These are phyloP conservation scores for Cerastis rubricosa DNA, from an alignment of 2,888 invertebrate genomes.

Conservation along the genomic window DNA sequence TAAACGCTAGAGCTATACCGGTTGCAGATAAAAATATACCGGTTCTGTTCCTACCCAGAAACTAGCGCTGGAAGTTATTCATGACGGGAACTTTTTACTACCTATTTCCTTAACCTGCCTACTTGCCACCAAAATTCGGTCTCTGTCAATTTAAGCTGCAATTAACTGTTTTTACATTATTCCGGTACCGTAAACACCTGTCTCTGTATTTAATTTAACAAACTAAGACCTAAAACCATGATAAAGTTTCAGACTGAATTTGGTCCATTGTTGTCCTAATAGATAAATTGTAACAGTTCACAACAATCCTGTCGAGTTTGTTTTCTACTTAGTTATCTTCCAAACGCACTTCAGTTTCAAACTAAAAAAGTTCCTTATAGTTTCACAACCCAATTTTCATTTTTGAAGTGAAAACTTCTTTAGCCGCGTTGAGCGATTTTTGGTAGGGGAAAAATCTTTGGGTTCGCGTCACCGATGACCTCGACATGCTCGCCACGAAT, in stretches of 20 bases:
- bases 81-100: neutral
- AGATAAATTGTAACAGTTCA: neutral
- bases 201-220: neutral
- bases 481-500: too few relatives aligned
- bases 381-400: slow-evolving; percentile 33
- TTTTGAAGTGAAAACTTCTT: too few relatives aligned
- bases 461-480: too few relatives aligned
- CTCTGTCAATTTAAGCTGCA: neutral
- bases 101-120: too few relatives aligned
- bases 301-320: neutral
- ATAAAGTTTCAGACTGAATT: neutral
- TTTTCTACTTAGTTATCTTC: slow-evolving; percentile 1
- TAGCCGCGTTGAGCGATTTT: too few relatives aligned
- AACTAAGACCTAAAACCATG: neutral
- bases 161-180: neutral
- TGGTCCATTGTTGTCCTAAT: neutral
- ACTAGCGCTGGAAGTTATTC: neutral
- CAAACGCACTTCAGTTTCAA: slow-evolving; percentile 3
- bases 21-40: neutral
- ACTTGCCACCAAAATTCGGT: neutral
- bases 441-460: too few relatives aligned
- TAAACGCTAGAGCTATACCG: slow-evolving; percentile 23
- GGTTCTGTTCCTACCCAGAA: neutral
- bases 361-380: neutral
- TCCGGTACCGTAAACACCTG: too few relatives aligned